Conservation (phyloP, 2,888 invertebrate species). For the Poecilobothrus nobilitatus region DNA sequence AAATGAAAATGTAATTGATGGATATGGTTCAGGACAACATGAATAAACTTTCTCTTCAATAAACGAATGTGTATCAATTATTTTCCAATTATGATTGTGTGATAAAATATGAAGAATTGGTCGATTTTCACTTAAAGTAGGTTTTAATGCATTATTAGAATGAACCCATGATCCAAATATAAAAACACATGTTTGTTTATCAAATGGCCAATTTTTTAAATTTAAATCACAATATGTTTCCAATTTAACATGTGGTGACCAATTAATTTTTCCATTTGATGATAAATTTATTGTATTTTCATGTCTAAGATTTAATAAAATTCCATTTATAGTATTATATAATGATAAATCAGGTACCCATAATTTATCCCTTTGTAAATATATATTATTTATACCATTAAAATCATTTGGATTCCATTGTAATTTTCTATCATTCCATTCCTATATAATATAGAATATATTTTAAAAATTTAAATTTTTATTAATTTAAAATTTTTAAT, state of each 20-base stretch:
- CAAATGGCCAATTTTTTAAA: conserved; percentile 63
- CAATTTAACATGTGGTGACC: conserved; percentile 59
- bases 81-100: conserved; percentile 32
- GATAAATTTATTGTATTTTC: conserved; percentile 48
- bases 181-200: conserved; percentile 55
- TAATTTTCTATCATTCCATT: conserved; percentile 62
- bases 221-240: conserved; percentile 54
- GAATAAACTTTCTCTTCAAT: conserved; percentile 37
- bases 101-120: conserved; percentile 18
- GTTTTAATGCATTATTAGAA: conserved; percentile 52
- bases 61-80: conserved; percentile 38
- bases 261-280: conserved; percentile 47
- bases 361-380: conserved; percentile 59
- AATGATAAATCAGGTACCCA: conserved; percentile 69
- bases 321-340: conserved; percentile 57
- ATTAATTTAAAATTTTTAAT: background rate
- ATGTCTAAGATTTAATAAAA: conserved; percentile 51
- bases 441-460: conserved; percentile 42
- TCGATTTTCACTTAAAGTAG: conserved; percentile 30
- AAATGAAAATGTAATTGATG: conserved; percentile 47
- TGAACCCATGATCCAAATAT: conserved; percentile 66
- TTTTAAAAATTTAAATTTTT: background rate
- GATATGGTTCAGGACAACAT: conserved; percentile 52
- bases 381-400: conserved; percentile 50
- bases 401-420: conserved; percentile 60